These are phyloP conservation scores for Trematocara zebra DNA, from an alignment of 2,113 vertebrate genomes.

Conservation along the genomic window DNA sequence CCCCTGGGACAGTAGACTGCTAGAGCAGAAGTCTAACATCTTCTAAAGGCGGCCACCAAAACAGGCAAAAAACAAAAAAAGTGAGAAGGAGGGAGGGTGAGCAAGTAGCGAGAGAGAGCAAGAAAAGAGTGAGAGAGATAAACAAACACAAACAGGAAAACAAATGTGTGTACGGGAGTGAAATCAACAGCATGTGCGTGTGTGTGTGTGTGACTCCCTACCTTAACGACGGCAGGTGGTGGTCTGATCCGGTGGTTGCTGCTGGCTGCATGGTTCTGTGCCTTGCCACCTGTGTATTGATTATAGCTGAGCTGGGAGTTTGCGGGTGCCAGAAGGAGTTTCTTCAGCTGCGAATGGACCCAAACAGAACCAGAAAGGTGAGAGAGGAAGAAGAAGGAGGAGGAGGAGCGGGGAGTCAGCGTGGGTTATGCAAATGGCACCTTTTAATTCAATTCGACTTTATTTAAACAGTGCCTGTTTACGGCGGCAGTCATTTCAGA, in stretches of 20 bases:
- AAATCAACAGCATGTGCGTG: background rate
- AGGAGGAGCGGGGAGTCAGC: background rate
- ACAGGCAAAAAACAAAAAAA: slow-evolving; percentile 5
- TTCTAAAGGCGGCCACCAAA: slow-evolving; percentile 53
- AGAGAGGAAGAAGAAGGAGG: background rate
- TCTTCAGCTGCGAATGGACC: slow-evolving; percentile 87
- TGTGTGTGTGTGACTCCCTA: slow-evolving; percentile 61
- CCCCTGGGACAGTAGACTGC: slow-evolving; percentile 43
- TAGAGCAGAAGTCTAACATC: slow-evolving; percentile 50
- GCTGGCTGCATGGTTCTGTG: slow-evolving; percentile 91
- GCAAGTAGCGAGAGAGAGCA: slow-evolving; percentile 7
- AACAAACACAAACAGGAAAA: slow-evolving; percentile 38
- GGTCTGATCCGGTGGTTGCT: slow-evolving; percentile 93
- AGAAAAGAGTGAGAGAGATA: slow-evolving; percentile 13
- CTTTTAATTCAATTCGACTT: slow-evolving; percentile 44
- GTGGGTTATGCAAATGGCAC: slow-evolving; percentile 37
- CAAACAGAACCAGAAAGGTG: slow-evolving; percentile 40
- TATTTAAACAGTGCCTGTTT: background rate
- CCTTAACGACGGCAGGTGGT: slow-evolving; percentile 95
- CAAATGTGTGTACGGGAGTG: background rate
- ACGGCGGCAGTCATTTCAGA: background rate
- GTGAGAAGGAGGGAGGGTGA: slow-evolving; percentile 1
- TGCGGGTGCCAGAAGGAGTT: slow-evolving; percentile 97
- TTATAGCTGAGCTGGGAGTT: slow-evolving; percentile 99
- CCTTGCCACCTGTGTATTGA: slow-evolving; percentile 96